Conservation (phyloP, 2,113 vertebrate genomes). For the Ctenomys sociabilis region DNA sequence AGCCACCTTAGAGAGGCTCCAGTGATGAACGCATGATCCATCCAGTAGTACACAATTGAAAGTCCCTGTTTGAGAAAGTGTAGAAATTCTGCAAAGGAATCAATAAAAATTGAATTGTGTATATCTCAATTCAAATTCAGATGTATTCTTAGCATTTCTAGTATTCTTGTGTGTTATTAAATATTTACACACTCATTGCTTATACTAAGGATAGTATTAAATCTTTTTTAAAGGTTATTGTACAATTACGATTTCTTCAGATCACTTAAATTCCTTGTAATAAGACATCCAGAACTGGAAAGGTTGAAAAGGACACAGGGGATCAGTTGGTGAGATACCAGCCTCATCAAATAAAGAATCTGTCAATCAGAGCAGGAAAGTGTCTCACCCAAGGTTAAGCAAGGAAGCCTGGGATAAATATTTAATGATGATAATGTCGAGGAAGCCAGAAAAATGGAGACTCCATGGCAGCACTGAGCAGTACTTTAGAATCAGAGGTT, state of each 20-base stretch:
- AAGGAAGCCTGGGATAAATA: background rate
- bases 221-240: background rate
- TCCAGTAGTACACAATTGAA: background rate
- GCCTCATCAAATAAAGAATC: background rate
- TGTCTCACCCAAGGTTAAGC: background rate
- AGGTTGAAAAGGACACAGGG: background rate
- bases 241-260: background rate
- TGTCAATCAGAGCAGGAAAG: background rate
- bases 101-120: background rate
- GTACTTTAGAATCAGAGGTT: background rate
- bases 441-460: background rate
- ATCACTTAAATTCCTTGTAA: conserved; percentile 11
- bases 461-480: background rate
- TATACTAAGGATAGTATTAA: background rate
- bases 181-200: background rate
- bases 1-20: background rate
- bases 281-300: background rate
- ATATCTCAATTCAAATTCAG: background rate
- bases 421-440: background rate
- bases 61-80: conserved; percentile 13
- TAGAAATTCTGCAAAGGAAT: background rate
- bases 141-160: background rate
- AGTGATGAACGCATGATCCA: background rate
- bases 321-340: background rate
- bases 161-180: background rate